Conservation (phyloP, 2,888 invertebrate species). For the Crioceris asparagi region DNA sequence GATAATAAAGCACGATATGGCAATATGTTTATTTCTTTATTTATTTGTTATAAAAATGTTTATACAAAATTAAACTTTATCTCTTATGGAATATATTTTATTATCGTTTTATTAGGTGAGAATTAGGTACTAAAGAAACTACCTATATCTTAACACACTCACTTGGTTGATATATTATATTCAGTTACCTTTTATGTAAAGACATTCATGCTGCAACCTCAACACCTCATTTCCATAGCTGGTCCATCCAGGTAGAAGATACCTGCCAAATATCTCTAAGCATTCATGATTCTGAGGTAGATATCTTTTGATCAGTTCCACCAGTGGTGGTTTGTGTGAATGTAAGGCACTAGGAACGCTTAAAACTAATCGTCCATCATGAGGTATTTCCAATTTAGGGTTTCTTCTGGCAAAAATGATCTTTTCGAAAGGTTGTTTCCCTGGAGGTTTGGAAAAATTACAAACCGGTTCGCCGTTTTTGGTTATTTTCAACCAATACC, state of each 20-base stretch:
- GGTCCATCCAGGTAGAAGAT: slow-evolving; percentile 73
- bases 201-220: slow-evolving; percentile 61
- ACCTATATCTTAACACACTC: too few relatives aligned
- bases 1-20: too few relatives aligned
- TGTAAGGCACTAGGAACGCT: slow-evolving; percentile 88
- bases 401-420: slow-evolving; percentile 50
- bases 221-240: slow-evolving; percentile 82
- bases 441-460: slow-evolving; percentile 48
- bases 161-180: too few relatives aligned
- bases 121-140: too few relatives aligned
- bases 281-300: slow-evolving; percentile 49
- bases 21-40: too few relatives aligned
- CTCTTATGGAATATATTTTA: too few relatives aligned
- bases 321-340: slow-evolving; percentile 88
- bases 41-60: too few relatives aligned
- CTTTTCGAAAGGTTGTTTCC: slow-evolving; percentile 83
- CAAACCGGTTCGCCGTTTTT: slow-evolving; percentile 22
- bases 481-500: slow-evolving; percentile 81
- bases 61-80: too few relatives aligned
- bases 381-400: slow-evolving; percentile 24
- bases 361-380: slow-evolving; percentile 51
- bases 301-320: slow-evolving; percentile 54
- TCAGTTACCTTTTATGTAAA: slow-evolving; percentile 20
- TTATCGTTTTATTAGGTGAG: too few relatives aligned
- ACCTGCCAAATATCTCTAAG: slow-evolving; percentile 87